Evolutionary conservation across 2,888 invertebrate genomes (phyloP), one percentile per base, ranked within the genome.

Genomic region (Morpho helenor): DNA sequence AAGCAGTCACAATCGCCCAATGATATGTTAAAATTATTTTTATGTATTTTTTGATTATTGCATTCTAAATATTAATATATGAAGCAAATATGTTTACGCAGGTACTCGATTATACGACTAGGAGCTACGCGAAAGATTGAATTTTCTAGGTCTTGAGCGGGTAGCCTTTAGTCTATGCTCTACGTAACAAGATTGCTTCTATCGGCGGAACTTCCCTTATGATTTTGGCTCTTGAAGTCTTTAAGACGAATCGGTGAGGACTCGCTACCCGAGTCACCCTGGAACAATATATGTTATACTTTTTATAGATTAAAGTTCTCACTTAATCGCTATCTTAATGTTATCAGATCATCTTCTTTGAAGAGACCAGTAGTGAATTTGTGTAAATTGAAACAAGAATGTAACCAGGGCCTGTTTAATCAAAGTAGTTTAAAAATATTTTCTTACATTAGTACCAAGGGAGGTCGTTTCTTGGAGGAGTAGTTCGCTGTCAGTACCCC

Each of bases 241-340:
- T 88, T 88, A 70, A 89, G 79, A 72, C 91, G 82, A 66, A 91
- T 88, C 61, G 93, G 93, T 79, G 93, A 93, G 74, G 93, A 93
- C 81, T 93, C 93, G 81, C 92, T 93, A 73, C 93, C 93, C 67
- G 93, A 93, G 84, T 93, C 93, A 73, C 93, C 92, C 93, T 93
- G 80, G 10, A 82, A 49, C 48, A 9, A 39, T 42, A 46, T 44
- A 39, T n/a, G 9, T 47, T 49, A 42, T 52, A 52, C 22, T 31
- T 31, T 31, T 31, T 31, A 31, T 31, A 31, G 31, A 31, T 31
- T 3, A 31, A 31, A 5, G 31, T 31, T 31, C 31, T 31, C 31
- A 3, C 31, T 31, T 31, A 31, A 31, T 3, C 31, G 31, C 2
- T 31, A 31, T 5, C 31, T 31, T 31, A 31, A 31, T 31, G 31